Evolutionary conservation across 2,113 vertebrate species (phyloP).

Genomic region (Kobus ellipsiprymnus): DNA sequence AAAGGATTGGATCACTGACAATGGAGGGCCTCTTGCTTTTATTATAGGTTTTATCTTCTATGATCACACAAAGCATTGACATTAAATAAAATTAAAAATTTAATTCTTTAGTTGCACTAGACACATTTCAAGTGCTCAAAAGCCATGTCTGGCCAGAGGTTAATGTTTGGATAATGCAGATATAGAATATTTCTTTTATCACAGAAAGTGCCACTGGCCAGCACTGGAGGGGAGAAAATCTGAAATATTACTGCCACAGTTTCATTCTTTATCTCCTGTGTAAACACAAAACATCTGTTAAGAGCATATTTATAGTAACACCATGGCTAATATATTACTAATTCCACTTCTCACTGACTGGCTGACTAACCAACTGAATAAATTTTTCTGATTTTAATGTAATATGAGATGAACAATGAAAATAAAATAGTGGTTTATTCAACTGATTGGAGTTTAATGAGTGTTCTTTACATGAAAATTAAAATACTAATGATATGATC

Average conservation of each 20-base stretch:
- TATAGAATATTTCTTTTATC: neutral
- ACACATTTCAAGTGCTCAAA: neutral
- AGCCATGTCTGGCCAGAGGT: neutral
- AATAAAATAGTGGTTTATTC: constrained; percentile 19
- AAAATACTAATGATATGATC: neutral
- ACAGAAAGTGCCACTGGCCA: neutral
- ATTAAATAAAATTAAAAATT: neutral
- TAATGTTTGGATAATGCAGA: neutral
- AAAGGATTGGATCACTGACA: neutral
- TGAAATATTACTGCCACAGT: neutral
- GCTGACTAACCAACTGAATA: neutral
- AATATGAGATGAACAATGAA: neutral
- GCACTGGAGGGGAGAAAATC: neutral
- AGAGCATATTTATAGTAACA: neutral
- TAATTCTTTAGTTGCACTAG: neutral
- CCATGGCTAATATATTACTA: neutral
- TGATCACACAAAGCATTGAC: neutral
- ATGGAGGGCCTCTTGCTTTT: neutral
- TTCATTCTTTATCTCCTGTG: neutral
- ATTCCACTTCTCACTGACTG: neutral
- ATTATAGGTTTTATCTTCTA: neutral
- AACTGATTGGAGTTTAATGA: neutral
- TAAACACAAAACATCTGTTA: neutral
- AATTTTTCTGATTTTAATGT: neutral
- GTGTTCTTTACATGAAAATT: neutral